Evolutionary conservation across 2,888 invertebrate species (phyloP).

Genomic region (Beris chalybata): DNA sequence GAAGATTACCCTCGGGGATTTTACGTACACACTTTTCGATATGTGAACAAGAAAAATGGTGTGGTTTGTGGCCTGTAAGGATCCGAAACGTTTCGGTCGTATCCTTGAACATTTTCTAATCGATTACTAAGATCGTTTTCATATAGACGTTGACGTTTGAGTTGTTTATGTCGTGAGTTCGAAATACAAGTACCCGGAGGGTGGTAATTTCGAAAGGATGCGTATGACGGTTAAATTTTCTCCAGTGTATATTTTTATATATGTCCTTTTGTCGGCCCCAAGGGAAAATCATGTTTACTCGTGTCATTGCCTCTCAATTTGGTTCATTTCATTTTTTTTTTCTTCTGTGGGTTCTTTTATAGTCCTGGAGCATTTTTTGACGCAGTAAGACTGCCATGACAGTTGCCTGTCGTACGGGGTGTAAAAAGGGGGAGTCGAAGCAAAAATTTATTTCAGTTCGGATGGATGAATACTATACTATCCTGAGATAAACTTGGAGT

Average conservation of each 20-base stretch:
- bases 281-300: constrained; percentile 1
- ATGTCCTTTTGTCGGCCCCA: too few relatives aligned
- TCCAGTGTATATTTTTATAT: too few relatives aligned
- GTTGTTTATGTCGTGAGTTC: constrained; percentile 1
- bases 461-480: too few relatives aligned
- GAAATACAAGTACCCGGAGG: not conserved
- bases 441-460: too few relatives aligned
- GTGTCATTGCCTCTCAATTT: constrained; percentile 9
- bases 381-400: constrained; percentile 16
- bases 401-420: constrained; percentile 6
- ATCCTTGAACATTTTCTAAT: not conserved
- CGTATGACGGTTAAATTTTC: too few relatives aligned
- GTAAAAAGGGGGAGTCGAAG: too few relatives aligned
- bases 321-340: constrained; percentile 1
- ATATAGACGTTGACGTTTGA: not conserved
- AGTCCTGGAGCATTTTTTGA: constrained; percentile 6
- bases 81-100: too few relatives aligned
- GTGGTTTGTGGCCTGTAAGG: too few relatives aligned
- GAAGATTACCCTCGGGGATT: too few relatives aligned
- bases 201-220: constrained; percentile 1
- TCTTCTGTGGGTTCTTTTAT: not conserved
- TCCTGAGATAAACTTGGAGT: too few relatives aligned
- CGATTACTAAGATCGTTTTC: constrained; percentile 6
- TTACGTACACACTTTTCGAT: too few relatives aligned
- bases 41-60: too few relatives aligned